Evolutionary conservation across 23 tunicate genomes (phyloP).

Genomic region (Trididemnum nubilum): DNA sequence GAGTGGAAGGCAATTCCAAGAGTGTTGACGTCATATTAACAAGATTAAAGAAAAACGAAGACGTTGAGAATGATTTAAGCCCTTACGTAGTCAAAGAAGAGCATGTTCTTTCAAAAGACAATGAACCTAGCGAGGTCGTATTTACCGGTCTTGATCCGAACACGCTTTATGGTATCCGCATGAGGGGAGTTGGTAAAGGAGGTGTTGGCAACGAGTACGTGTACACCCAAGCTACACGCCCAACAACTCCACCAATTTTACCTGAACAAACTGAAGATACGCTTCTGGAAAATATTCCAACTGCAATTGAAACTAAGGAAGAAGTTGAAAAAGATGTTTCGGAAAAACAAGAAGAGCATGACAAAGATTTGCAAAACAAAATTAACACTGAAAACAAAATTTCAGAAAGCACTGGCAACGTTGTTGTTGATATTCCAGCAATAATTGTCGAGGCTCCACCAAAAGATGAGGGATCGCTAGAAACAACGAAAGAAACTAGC

Average conservation of each 20-base stretch:
- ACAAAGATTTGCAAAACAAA: not conserved
- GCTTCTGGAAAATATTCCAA: not conserved
- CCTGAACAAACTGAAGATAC: not conserved
- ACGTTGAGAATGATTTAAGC: not conserved
- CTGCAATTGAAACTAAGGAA: not conserved
- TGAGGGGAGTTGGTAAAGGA: conserved; percentile 46
- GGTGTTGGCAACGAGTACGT: conserved; percentile 63
- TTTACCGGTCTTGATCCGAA: conserved; percentile 53
- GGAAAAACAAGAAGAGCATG: not conserved
- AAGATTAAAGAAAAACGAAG: conserved; percentile 26
- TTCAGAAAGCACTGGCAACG: not conserved
- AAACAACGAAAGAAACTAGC: not conserved
- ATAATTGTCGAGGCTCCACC: not conserved
- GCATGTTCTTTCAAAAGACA: not conserved
- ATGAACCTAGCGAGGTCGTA: conserved; percentile 12
- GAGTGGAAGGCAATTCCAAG: conserved; percentile 77
- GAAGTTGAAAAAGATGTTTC: not conserved
- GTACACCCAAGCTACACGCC: conserved; percentile 45
- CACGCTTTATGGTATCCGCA: conserved; percentile 55
- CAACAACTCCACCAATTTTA: not conserved
- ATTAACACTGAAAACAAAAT: not conserved
- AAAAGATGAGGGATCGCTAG: not conserved
- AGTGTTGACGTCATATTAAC: conserved; percentile 48
- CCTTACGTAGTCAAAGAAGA: conserved; percentile 33
- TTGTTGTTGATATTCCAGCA: not conserved